These are phyloP conservation scores for Caenorhabditis imperialis DNA, from an alignment of 2,888 invertebrate genomes.

Conservation along the genomic window DNA sequence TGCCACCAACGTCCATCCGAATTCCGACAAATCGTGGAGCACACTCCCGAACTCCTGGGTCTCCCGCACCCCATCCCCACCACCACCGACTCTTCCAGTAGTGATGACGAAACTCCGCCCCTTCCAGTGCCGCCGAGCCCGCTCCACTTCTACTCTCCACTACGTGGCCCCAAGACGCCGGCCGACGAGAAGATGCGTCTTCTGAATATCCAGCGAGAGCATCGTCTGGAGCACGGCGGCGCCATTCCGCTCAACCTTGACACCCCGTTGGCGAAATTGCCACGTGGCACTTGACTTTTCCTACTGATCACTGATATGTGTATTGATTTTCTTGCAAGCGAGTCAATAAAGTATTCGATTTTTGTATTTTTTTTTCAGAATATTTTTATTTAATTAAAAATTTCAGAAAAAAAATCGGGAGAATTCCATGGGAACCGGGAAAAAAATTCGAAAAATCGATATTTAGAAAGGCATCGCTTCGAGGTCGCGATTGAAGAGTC, in stretches of 20 bases:
- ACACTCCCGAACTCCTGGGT: constrained; percentile 37
- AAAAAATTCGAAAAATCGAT: too few species aligned
- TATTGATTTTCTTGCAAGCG: constrained; percentile 21
- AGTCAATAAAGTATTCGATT: constrained; percentile 27
- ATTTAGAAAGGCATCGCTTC: constrained; percentile 46
- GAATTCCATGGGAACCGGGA: too few species aligned
- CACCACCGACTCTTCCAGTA: neutral
- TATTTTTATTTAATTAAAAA: too few species aligned
- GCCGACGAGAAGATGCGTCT: constrained; percentile 15
- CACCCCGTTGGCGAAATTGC: too few species aligned
- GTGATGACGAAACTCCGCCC: neutral
- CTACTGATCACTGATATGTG: too few species aligned
- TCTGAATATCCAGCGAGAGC: constrained; percentile 14
- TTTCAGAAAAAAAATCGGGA: too few species aligned
- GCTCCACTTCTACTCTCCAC: constrained; percentile 13
- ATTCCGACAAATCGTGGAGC: constrained; percentile 16
- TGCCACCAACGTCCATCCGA: constrained; percentile 25
- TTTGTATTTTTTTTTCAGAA: constrained; percentile 6
- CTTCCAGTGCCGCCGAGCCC: neutral
- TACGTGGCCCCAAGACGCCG: constrained; percentile 28
- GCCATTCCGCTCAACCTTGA: too few species aligned
- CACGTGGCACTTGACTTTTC: too few species aligned
- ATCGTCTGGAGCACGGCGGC: too few species aligned
- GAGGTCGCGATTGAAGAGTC: constrained; percentile 41
- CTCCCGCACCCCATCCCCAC: constrained; percentile 25